phyloP scores from a whole-genome alignment of 2,888 invertebrate species.

The Sminthurinus aureus region DNA sequence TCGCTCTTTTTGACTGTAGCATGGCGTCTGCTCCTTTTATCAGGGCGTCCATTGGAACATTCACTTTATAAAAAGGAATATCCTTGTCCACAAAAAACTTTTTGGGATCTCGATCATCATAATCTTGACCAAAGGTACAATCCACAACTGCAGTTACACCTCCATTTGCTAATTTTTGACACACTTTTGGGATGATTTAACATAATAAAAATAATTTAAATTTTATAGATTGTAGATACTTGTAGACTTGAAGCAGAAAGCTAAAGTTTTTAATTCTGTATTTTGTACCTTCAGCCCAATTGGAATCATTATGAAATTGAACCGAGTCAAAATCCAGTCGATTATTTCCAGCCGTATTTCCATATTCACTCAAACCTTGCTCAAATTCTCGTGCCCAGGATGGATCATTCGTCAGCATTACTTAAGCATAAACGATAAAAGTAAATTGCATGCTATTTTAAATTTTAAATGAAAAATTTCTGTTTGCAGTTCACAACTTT shows the following conservation, averaged over 20 bases:
- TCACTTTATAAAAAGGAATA: conserved; percentile 56
- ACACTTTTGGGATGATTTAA: conserved; percentile 67
- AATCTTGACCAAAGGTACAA: conserved; percentile 64
- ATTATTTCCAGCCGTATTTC: conserved; percentile 18
- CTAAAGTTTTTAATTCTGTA: neutral
- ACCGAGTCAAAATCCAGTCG: conserved; percentile 47
- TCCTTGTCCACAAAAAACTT: conserved; percentile 52
- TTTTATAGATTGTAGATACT: no score
- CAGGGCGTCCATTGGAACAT: conserved; percentile 54
- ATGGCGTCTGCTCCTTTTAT: conserved; percentile 54
- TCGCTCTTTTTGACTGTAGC: conserved; percentile 53
- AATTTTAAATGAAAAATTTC: neutral
- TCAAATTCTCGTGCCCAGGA: conserved; percentile 42
- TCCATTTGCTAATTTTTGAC: conserved; percentile 67
- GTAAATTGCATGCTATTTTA: neutral
- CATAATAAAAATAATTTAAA: neutral
- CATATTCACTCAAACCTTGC: conserved; percentile 51
- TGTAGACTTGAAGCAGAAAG: no score
- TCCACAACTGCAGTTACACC: conserved; percentile 70
- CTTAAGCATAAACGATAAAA: conserved; percentile 39
- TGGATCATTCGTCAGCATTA: conserved; percentile 51
- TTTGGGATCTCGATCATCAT: conserved; percentile 43
- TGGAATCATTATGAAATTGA: conserved; percentile 51
- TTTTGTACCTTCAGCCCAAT: conserved; percentile 53
- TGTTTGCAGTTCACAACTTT: neutral